Percentiles rank a stretch among this genome's conserved stretches.
Conservation (phyloP, 2,113 vertebrate genomes). For the Cyprinodon tularosa region DNA sequence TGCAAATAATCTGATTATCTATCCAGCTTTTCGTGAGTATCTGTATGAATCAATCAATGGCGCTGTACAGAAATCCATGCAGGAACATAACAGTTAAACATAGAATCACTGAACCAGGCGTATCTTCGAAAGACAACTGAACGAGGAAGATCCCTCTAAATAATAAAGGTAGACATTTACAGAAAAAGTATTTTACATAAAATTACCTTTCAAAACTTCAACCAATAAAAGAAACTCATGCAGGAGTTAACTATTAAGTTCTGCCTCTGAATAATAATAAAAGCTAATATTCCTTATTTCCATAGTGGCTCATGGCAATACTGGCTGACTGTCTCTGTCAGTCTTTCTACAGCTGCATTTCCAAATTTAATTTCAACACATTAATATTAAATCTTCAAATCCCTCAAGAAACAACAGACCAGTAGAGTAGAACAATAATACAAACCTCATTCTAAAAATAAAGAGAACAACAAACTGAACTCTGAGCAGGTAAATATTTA, state of each 20-base stretch:
- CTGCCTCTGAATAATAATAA: slow-evolving; percentile 13
- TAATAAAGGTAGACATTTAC: neutral
- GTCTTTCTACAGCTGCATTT: slow-evolving; percentile 14
- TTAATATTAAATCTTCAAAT: slow-evolving; percentile 18
- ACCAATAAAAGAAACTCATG: slow-evolving; percentile 8
- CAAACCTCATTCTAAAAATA: slow-evolving; percentile 6
- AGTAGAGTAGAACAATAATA: slow-evolving; percentile 29
- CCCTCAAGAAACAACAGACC: slow-evolving; percentile 4
- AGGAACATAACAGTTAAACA: neutral
- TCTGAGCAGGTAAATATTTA: slow-evolving; percentile 30
- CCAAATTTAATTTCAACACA: slow-evolving; percentile 24
- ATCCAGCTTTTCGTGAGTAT: neutral
- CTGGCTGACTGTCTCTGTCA: slow-evolving; percentile 5
- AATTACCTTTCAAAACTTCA: slow-evolving; percentile 10
- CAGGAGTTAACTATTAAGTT: neutral
- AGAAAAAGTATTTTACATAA: neutral
- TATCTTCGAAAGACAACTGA: neutral
- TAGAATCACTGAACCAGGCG: too few relatives aligned
- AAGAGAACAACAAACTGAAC: slow-evolving; percentile 11
- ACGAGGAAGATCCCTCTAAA: neutral
- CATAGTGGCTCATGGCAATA: slow-evolving; percentile 14
- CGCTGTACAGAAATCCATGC: neutral
- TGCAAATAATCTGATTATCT: neutral
- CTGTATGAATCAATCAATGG: neutral
- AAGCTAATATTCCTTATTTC: slow-evolving; percentile 41